Conservation (phyloP, 2,888 invertebrate species). For the Entomobrya proxima region DNA sequence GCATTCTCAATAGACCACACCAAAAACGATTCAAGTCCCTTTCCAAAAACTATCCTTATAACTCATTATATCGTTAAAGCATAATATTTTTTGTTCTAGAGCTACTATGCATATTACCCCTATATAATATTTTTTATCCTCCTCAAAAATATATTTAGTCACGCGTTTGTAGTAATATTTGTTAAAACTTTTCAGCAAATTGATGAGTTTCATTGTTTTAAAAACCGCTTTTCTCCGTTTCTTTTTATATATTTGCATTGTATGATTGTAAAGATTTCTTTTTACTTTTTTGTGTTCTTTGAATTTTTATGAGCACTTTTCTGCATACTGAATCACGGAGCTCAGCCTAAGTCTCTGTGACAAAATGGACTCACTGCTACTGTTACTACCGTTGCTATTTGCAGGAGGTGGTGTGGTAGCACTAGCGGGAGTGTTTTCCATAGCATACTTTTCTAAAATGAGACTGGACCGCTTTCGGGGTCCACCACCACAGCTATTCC, state of each 20-base stretch:
- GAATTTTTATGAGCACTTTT: slow-evolving; percentile 74
- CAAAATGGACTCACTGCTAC: slow-evolving; percentile 74
- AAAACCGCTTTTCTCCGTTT: background rate
- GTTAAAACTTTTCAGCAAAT: too few species aligned
- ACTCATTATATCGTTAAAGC: too few species aligned
- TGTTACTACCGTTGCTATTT: background rate
- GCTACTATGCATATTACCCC: background rate
- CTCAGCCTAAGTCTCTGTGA: slow-evolving; percentile 79
- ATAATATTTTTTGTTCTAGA: background rate
- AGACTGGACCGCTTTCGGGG: slow-evolving; percentile 75
- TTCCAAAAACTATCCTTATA: background rate
- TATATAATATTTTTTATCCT: too few species aligned
- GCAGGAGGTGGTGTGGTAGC: slow-evolving; percentile 63
- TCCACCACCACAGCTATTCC: slow-evolving; percentile 65
- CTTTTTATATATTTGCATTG: slow-evolving; percentile 19
- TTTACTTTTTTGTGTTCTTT: background rate
- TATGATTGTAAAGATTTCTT: too few species aligned
- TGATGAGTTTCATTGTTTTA: background rate
- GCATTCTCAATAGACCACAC: slow-evolving; percentile 60
- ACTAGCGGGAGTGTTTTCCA: slow-evolving; percentile 69
- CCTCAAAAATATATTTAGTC: background rate
- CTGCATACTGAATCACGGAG: slow-evolving; percentile 91
- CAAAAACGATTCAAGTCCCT: slow-evolving; percentile 24
- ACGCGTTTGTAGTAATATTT: too few species aligned
- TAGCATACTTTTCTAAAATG: slow-evolving; percentile 75